A percentile compares a stretch with the other conserved stretches of the same genome.
Evolutionary conservation across 2,113 vertebrate genomes (phyloP).

Genomic region (Tretioscincus oriximinensis): DNA sequence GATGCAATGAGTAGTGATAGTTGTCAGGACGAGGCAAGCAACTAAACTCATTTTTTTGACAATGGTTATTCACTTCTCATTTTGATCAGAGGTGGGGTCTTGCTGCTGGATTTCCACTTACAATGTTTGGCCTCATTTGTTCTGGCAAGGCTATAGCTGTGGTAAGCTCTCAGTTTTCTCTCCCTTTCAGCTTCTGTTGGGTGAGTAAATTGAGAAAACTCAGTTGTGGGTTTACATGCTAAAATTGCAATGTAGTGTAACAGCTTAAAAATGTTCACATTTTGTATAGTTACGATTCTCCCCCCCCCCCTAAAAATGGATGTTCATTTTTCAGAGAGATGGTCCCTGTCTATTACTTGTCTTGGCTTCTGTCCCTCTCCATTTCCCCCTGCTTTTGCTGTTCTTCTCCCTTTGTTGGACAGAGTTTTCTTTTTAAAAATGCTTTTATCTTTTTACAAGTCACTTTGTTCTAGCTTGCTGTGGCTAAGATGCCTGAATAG

Average conservation of each 20-base stretch:
- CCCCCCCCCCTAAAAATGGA: neutral
- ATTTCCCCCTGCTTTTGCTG: neutral
- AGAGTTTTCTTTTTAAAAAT: too few relatives aligned
- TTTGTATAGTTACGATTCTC: neutral
- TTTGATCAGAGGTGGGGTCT: too few relatives aligned
- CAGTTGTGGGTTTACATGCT: too few relatives aligned
- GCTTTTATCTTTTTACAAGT: too few relatives aligned
- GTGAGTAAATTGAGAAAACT: neutral
- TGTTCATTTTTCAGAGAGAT: neutral
- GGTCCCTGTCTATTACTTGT: neutral
- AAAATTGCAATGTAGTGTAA: too few relatives aligned
- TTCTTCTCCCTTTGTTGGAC: neutral
- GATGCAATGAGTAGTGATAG: slow-evolving; percentile 7
- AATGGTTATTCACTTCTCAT: neutral
- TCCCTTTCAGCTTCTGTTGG: neutral
- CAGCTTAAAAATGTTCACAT: neutral
- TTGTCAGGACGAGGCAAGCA: neutral
- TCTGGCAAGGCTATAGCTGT: neutral
- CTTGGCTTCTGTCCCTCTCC: neutral
- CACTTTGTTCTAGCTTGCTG: neutral
- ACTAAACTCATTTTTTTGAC: neutral
- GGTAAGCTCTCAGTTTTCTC: neutral
- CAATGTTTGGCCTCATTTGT: neutral
- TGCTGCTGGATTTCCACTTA: neutral
- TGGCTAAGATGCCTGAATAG: too few relatives aligned